Evolutionary conservation across 2,888 invertebrate genomes (phyloP), one percentile per base, ranked within the genome.

Genomic region (Doris montereyensis): DNA sequence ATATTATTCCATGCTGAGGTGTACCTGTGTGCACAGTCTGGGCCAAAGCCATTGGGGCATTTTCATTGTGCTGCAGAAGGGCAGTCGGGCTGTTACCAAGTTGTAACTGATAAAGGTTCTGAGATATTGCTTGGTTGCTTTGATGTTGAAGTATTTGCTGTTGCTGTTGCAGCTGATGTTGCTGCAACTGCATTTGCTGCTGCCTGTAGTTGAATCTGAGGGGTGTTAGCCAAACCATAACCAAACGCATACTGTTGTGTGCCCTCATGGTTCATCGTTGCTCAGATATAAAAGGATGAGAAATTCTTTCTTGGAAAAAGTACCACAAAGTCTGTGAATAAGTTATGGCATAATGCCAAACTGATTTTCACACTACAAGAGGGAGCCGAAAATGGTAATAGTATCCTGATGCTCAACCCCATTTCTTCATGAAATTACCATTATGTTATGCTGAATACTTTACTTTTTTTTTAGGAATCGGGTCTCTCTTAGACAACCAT

Each of bases 231-330:
- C 65, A 82, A 32, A 62, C 82, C 82, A 77, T 81, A 72, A 79
- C 79, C 76, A 73, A 81, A 81, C 65, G 80, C 74, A 71, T 82
- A 82, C 52, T 82, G 80, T 58, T 80, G 81, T 76, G 74, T 74
- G 52, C 52, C 32, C 21, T 82, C 82, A 82, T 82, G 80, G 82
- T 82, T 82, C 82, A 82, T 82, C 77, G 76, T 82, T 77, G 78
- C 73, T 10, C 8, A 17, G 52, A 41, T 5, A 17, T 10, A 41
- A 41, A 41, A 10, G 52, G 52, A 41, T 41, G 8, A 41, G n/a
- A n/a, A n/a, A n/a, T n/a, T n/a, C n/a, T n/a, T n/a, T n/a, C n/a
- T n/a, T n/a, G n/a, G n/a, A n/a, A n/a, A n/a, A n/a, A n/a, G n/a
- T n/a, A n/a, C n/a, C n/a, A n/a, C n/a, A n/a, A n/a, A n/a, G n/a